Evolutionary conservation across 2,888 invertebrate species (phyloP), one percentile per base, ranked within the genome.

Genomic region (Hyppa rectilinea): DNA sequence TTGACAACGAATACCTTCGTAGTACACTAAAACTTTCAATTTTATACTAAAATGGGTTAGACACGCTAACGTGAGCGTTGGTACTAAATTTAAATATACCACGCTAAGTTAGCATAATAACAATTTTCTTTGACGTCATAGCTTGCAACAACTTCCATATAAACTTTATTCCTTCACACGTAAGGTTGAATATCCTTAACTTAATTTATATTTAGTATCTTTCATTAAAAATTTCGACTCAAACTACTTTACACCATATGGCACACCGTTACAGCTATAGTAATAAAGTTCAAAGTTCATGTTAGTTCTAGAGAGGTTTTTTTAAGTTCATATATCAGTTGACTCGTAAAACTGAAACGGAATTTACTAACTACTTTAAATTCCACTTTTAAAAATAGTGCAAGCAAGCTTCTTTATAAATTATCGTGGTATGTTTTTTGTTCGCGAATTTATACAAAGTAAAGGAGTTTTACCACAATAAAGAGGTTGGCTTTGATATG

Each of bases 121-220:
- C 86, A 84, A 85, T 88, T 87, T 85, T 86, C 87, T 84, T 91
- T 93, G 93, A 93, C 93, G 93, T 93, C 93, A 93, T 86, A 83
- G 71, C 75, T 56, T 65, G 71, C 73, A 78, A 78, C 75, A 74
- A 84, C 62, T 73, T 63, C 60, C 71, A 62, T 36, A 58, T 59
- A 65, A 77, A 72, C 81, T 78, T 82, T 75, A 75, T 77, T 61
- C 31, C 64, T 56, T 75, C 43, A 71, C 20, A n/a, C 36, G 71
- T 78, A 79, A 71, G 55, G 79, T 73, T 55, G 23, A 75, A 60
- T 60, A 65, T 75, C 26, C 43, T n/a, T 10, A 59, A 0, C 14
- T 2, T 12, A 2, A 1, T 50, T 66, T 78, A 10, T 34, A 31
- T 62, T 55, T 43, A 36, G 14, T 55, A n/a, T 63, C 23, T 55